phyloP scores from a whole-genome alignment of 2,797 vertebrate species.

The Myripristis murdjan region DNA sequence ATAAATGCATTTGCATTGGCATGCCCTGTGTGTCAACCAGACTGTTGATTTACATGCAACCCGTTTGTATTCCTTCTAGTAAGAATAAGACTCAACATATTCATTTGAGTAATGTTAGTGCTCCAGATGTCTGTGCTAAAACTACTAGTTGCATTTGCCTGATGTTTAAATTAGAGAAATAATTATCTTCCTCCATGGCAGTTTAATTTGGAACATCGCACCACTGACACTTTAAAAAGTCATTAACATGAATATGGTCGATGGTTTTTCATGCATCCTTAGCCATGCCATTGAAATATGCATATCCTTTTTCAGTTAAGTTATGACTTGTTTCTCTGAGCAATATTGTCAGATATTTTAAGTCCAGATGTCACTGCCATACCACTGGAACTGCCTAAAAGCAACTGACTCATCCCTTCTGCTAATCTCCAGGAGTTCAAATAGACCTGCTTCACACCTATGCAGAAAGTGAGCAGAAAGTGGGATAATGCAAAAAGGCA shows the following conservation, averaged over 20 bases:
- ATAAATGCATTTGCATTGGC: constrained; percentile 55
- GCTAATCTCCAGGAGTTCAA: constrained; percentile 30
- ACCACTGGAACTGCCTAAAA: constrained; percentile 44
- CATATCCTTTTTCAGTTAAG: constrained; percentile 5
- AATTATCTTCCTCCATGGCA: background rate
- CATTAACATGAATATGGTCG: background rate
- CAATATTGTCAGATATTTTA: constrained; percentile 16
- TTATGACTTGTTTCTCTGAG: constrained; percentile 7
- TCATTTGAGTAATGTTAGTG: constrained; percentile 38
- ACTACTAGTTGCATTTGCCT: background rate
- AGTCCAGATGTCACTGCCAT: constrained; percentile 37
- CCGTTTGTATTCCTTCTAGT: constrained; percentile 41
- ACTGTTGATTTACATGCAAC: constrained; percentile 72
- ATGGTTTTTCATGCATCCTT: background rate
- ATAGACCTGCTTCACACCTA: background rate
- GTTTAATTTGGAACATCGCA: background rate
- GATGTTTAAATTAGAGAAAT: constrained; percentile 4
- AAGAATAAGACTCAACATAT: constrained; percentile 50
- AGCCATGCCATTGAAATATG: background rate
- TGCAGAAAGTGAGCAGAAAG: background rate
- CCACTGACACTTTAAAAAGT: background rate
- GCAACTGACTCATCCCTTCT: constrained; percentile 25
- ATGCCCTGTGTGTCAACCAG: constrained; percentile 44
- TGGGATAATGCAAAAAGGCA: constrained; percentile 2
- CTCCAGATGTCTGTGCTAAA: constrained; percentile 9